Percentiles rank a stretch among this genome's conserved stretches.
These are phyloP conservation scores for Atopsyche davidsoni DNA, from an alignment of 1,140 invertebrate species.

Conservation along the genomic window DNA sequence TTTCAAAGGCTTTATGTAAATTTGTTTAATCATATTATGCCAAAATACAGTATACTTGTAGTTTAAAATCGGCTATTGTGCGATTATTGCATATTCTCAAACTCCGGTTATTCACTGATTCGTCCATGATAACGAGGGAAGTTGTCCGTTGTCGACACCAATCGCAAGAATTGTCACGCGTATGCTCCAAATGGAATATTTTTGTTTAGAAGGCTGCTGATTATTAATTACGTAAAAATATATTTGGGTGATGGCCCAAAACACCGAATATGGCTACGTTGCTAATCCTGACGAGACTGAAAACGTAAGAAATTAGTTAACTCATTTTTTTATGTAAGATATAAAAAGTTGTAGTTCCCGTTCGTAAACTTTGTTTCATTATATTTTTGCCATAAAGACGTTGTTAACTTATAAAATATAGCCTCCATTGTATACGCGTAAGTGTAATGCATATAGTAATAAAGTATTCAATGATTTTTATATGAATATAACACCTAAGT, in stretches of 20 bases:
- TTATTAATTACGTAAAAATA: constrained; percentile 22
- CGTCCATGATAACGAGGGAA: constrained; percentile 23
- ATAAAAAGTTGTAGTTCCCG: background rate
- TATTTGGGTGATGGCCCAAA: constrained; percentile 24
- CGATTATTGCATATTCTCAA: constrained; percentile 2
- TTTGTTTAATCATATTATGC: constrained; percentile 23
- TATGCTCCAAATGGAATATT: constrained; percentile 24
- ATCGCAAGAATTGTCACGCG: constrained; percentile 24
- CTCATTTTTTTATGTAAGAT: background rate
- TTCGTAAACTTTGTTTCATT: too few relatives aligned
- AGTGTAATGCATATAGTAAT: too few relatives aligned
- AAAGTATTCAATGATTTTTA: too few relatives aligned
- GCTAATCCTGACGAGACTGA: constrained; percentile 18
- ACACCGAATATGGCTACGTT: constrained; percentile 17
- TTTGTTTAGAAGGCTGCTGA: constrained; percentile 21
- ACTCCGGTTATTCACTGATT: constrained; percentile 10
- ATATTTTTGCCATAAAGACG: too few relatives aligned
- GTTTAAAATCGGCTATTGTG: background rate
- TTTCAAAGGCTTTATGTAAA: constrained; percentile 22
- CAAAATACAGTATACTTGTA: constrained; percentile 10
- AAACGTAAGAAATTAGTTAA: constrained; percentile 9
- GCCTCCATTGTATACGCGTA: too few relatives aligned
- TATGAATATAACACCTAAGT: too few relatives aligned
- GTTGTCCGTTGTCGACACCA: constrained; percentile 13
- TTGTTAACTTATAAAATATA: too few relatives aligned